Evolutionary conservation across 1,140 invertebrate species (phyloP).

Genomic region (Heliothis virescens): DNA sequence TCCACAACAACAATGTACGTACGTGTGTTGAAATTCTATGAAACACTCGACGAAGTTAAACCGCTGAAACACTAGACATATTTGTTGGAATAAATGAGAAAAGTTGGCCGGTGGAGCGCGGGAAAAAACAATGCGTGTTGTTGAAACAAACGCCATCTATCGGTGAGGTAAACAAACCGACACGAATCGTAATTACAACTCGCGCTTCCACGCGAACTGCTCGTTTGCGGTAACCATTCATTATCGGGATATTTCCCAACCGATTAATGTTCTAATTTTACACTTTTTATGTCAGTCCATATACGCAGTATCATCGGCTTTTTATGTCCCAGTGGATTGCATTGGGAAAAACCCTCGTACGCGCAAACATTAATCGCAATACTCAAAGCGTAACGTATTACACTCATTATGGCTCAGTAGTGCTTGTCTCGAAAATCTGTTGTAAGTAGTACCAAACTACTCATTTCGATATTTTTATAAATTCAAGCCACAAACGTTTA

Average conservation of each 20-base stretch:
- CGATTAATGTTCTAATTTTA: background rate
- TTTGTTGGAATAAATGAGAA: constrained; percentile 60
- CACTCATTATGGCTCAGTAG: too few species aligned
- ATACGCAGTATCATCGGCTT: too few species aligned
- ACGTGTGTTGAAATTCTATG: constrained; percentile 42
- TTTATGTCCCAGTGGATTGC: too few species aligned
- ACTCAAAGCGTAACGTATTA: too few species aligned
- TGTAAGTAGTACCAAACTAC: too few species aligned
- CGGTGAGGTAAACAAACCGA: constrained; percentile 52
- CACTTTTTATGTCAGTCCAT: background rate
- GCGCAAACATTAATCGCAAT: too few species aligned
- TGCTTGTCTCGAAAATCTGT: too few species aligned
- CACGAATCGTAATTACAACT: constrained; percentile 61
- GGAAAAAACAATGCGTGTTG: constrained; percentile 58
- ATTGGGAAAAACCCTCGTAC: too few species aligned
- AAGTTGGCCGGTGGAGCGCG: constrained; percentile 54
- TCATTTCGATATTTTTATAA: too few species aligned
- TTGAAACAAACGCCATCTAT: constrained; percentile 56
- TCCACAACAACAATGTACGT: constrained; percentile 25
- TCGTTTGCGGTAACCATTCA: constrained; percentile 53
- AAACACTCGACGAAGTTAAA: constrained; percentile 53
- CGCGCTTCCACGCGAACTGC: constrained; percentile 55
- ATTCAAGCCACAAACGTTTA: too few species aligned
- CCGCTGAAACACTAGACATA: constrained; percentile 49
- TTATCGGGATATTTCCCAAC: background rate